Evolutionary conservation across 2,113 vertebrate genomes (phyloP), one percentile per base, ranked within the genome.

Genomic region (Uria lomvia): DNA sequence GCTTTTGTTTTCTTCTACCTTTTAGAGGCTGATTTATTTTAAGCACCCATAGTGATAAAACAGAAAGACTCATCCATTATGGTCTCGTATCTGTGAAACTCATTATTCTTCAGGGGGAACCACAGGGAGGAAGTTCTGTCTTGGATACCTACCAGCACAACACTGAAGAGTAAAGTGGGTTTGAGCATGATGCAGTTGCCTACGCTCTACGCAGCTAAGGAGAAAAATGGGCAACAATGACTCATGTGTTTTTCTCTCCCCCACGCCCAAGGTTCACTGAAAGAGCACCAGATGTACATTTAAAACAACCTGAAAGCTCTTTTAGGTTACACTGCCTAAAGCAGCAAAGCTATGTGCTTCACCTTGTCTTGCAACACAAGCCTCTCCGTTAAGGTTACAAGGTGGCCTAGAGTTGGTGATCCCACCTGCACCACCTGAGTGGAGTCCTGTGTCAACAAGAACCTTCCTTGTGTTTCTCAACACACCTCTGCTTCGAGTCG

Each of bases 21-120:
- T 95, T 93, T 62, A 78, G 55, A 84, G 43, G 78, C 24, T 70
- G 86, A 65, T 85, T 94, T 94, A 92, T 94, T 94, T 96, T 95
- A 96, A 87, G 83, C 65, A 87, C 50, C 49, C 38, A 68, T 62
- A 93, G 59, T 30, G 56, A 78, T 92, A 79, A 92, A 95, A 65
- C 58, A 92, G 76, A 88, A 80, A 71, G 43, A 85, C 60, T 82
- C n/a, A 88, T 65, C 66, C 62, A 59, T 74, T 92, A 55, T 50
- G 65, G 32, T 43, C 89, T 95, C 58, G 34, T 82, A 91, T 60
- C 58, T 85, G 49, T 82, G 80, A 85, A 96, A 82, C 27, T 74
- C 84, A 38, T 89, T 95, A 62, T 85, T 95, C 58, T 65, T 78
- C 71, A 52, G 42, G 23, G 34, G 36, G 12, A 94, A 47, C 62